Percentiles rank a stretch among this genome's conserved stretches.
phyloP scores from a whole-genome alignment of 2,797 vertebrate species.

The Chaetodon trifasciatus region DNA sequence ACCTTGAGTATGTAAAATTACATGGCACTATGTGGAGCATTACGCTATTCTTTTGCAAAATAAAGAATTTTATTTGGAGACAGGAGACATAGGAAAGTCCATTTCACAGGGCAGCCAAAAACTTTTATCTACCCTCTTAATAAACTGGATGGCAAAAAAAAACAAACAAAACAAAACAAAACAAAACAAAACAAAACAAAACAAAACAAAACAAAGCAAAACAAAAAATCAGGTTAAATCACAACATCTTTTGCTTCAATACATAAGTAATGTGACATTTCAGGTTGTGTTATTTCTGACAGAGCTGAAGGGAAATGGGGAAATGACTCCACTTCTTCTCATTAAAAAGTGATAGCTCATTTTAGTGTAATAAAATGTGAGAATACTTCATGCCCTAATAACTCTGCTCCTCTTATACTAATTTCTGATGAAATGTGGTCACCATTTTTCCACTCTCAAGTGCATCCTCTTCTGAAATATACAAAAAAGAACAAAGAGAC shows the following conservation, averaged over 20 bases:
- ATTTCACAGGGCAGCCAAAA: constrained; percentile 47
- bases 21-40: not conserved
- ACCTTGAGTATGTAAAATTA: constrained; percentile 5
- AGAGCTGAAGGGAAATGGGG: not conserved
- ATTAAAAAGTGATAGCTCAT: constrained; percentile 6
- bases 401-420: constrained; percentile 20
- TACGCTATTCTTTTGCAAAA: constrained; percentile 1
- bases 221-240: constrained; percentile 33
- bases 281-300: constrained; percentile 39
- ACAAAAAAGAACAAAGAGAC: not conserved
- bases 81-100: constrained; percentile 44
- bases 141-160: constrained; percentile 22
- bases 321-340: not conserved
- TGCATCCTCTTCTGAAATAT: constrained; percentile 6
- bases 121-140: constrained; percentile 28
- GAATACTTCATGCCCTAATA: constrained; percentile 12
- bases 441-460: not conserved
- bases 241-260: constrained; percentile 41
- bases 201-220: too few relatives aligned
- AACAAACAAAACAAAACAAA: constrained; percentile 24
- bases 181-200: constrained; percentile 27
- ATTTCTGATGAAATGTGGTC: constrained; percentile 11
- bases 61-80: constrained; percentile 25
- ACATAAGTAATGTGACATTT: constrained; percentile 62
- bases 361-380: constrained; percentile 18